phyloP scores from a whole-genome alignment of 1,140 invertebrate species.

The Telenomus remus region DNA sequence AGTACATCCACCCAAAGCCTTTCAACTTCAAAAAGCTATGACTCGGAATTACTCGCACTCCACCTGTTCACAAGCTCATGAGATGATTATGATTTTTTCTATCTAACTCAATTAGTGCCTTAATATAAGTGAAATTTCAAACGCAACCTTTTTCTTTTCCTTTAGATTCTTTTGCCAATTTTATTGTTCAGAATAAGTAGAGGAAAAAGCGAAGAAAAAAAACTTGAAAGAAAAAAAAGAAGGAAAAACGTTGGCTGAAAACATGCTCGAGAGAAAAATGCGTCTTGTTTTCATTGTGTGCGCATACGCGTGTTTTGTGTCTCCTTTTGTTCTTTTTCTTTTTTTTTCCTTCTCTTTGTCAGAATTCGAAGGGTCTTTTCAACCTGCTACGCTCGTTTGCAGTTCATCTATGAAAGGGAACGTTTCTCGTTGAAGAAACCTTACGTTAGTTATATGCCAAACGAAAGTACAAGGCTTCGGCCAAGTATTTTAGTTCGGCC shows the following conservation, averaged over 20 bases:
- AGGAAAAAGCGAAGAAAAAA: too few species aligned
- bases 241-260: too few species aligned
- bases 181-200: too few species aligned
- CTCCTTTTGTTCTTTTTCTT: slow-evolving; percentile 1
- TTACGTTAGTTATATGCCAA: slow-evolving; percentile 44
- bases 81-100: too few species aligned
- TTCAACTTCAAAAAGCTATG: slow-evolving; percentile 29
- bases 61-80: background rate
- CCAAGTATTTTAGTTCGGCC: slow-evolving; percentile 57
- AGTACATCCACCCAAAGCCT: slow-evolving; percentile 31
- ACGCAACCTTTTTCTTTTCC: too few species aligned
- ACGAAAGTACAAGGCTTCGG: slow-evolving; percentile 61
- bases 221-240: too few species aligned
- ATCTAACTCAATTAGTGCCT: too few species aligned
- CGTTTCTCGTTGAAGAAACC: slow-evolving; percentile 57
- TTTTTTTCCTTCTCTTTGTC: slow-evolving; percentile 8
- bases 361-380: slow-evolving; percentile 27
- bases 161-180: too few species aligned
- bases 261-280: too few species aligned
- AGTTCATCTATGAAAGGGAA: slow-evolving; percentile 40
- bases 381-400: slow-evolving; percentile 20
- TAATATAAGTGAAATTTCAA: too few species aligned
- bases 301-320: background rate
- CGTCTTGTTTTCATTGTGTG: too few species aligned
- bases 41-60: slow-evolving; percentile 18